Percentiles rank a stretch among this genome's conserved stretches.
These are phyloP conservation scores for Barnardius zonarius DNA, from an alignment of 2,113 vertebrate genomes.

Conservation along the genomic window DNA sequence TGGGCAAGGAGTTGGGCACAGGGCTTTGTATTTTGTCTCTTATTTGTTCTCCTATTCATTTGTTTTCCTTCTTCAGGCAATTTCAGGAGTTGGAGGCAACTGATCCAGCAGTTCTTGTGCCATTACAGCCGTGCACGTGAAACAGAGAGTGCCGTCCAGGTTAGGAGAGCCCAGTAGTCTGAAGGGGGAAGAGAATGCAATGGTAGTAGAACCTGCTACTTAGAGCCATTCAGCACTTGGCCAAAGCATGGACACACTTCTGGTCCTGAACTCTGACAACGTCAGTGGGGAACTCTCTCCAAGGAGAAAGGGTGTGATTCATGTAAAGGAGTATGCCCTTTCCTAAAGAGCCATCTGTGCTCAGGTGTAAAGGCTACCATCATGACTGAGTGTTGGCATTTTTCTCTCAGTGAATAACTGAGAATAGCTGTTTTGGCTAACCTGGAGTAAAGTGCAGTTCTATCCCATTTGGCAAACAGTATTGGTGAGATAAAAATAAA, in stretches of 20 bases:
- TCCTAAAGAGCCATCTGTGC: background rate
- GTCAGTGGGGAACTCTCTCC: background rate
- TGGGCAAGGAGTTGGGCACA: background rate
- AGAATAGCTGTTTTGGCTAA: background rate
- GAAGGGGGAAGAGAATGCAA: background rate
- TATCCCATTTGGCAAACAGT: background rate
- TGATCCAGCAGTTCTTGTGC: slow-evolving; percentile 56
- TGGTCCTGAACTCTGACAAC: background rate
- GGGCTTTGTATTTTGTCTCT: background rate
- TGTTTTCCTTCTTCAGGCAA: slow-evolving; percentile 16
- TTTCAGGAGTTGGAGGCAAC: slow-evolving; percentile 40
- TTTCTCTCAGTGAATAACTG: background rate
- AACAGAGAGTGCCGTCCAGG: slow-evolving; percentile 32
- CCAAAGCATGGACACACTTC: background rate
- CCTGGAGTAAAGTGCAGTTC: background rate
- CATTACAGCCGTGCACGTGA: background rate
- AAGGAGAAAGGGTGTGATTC: background rate
- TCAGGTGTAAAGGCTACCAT: background rate
- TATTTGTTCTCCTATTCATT: background rate
- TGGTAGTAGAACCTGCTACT: background rate
- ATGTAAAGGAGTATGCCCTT: background rate
- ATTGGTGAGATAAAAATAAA: background rate
- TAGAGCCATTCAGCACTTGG: background rate
- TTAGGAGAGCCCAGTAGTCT: background rate
- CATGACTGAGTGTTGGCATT: background rate